Conservation (phyloP, 2,888 invertebrate species). For the Oasisia sp. region DNA sequence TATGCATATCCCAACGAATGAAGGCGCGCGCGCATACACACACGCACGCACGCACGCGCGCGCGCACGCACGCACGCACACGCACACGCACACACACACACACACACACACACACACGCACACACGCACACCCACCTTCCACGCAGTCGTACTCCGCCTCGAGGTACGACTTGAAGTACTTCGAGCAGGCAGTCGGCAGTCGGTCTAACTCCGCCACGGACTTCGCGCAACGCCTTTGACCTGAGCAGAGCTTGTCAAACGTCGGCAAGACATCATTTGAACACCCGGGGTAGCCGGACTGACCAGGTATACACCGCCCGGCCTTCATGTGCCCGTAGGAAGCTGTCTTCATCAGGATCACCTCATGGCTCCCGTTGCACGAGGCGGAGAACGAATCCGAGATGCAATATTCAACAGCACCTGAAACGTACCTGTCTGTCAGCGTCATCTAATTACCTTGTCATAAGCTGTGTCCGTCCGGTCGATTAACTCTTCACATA, state of each 20-base stretch:
- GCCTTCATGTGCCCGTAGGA: slow-evolving; percentile 30
- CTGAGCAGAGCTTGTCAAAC: slow-evolving; percentile 8
- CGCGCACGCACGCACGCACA: not conserved
- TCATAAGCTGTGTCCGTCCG: not conserved
- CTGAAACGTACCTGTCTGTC: not conserved
- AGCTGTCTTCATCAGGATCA: slow-evolving; percentile 30
- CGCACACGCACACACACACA: not conserved
- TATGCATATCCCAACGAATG: too few relatives aligned
- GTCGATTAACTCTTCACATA: not conserved
- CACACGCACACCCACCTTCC: not conserved
- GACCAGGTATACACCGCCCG: slow-evolving; percentile 28
- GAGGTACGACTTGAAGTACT: slow-evolving; percentile 7
- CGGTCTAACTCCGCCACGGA: slow-evolving; percentile 22
- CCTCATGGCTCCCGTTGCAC: not conserved
- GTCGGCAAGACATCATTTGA: slow-evolving; percentile 26
- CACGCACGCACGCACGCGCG: not conserved
- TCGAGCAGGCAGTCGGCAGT: not conserved
- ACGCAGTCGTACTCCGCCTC: slow-evolving; percentile 22
- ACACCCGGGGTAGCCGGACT: slow-evolving; percentile 31
- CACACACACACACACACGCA: not conserved
- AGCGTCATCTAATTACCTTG: not conserved
- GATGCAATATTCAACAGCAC: not conserved
- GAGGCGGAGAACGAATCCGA: slow-evolving; percentile 14
- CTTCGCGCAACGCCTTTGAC: not conserved
- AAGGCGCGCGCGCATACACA: not conserved